phyloP scores from a whole-genome alignment of 2,888 invertebrate genomes.

The Andrena flavipes region DNA sequence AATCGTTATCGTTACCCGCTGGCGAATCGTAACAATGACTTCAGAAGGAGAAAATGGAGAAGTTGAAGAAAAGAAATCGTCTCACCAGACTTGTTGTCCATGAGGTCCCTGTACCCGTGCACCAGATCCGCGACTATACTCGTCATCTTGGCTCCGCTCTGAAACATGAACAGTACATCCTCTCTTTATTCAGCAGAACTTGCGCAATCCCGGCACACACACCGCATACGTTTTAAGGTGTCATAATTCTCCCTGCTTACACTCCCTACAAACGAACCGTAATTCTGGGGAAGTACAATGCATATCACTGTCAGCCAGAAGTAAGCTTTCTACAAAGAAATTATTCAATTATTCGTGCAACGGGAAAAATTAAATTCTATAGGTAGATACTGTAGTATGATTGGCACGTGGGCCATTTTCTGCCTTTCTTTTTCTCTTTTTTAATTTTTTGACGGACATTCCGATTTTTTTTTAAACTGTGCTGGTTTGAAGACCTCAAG shows the following conservation, averaged over 20 bases:
- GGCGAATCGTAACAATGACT: background rate
- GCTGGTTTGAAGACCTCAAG: too few relatives aligned
- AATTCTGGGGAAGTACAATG: too few relatives aligned
- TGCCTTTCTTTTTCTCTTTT: too few relatives aligned
- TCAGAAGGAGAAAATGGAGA: background rate
- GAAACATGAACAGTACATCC: slow-evolving; percentile 63
- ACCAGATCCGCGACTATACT: slow-evolving; percentile 85
- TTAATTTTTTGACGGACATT: too few relatives aligned
- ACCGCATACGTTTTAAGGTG: background rate
- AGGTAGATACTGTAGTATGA: too few relatives aligned
- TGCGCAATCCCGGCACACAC: background rate
- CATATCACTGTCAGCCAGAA: too few relatives aligned
- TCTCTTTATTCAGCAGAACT: slow-evolving; percentile 3
- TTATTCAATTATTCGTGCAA: too few relatives aligned
- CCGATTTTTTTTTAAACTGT: too few relatives aligned
- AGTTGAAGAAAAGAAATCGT: slow-evolving; percentile 60
- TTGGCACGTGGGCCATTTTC: too few relatives aligned
- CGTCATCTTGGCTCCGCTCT: slow-evolving; percentile 86
- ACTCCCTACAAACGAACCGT: background rate
- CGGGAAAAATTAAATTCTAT: too few relatives aligned
- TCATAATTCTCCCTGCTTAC: background rate
- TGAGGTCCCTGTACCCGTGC: slow-evolving; percentile 89
- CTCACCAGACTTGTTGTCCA: slow-evolving; percentile 91
- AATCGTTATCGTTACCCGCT: background rate
- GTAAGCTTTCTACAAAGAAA: too few relatives aligned